Conservation (phyloP, 2,888 invertebrate genomes). For the Prenolepis imparis region DNA sequence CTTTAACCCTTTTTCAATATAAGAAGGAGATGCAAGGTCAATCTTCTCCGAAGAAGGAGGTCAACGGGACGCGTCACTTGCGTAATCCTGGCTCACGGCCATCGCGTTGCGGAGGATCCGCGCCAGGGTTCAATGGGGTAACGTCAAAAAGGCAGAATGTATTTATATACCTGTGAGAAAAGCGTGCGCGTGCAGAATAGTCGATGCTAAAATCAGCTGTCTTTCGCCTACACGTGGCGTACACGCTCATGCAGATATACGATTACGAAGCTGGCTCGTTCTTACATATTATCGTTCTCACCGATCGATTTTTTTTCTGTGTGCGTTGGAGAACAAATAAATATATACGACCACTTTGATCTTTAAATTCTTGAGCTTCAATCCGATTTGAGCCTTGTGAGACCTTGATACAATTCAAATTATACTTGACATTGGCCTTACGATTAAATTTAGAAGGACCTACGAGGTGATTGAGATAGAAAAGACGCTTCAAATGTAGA, state of each 20-base stretch:
- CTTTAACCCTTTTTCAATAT: constrained; percentile 49
- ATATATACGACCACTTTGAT: background rate
- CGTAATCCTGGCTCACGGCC: constrained; percentile 84
- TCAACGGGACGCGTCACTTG: constrained; percentile 81
- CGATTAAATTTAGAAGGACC: background rate
- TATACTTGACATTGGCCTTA: constrained; percentile 50
- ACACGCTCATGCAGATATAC: background rate
- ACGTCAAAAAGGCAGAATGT: constrained; percentile 79
- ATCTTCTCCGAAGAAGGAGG: constrained; percentile 81
- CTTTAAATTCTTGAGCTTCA: constrained; percentile 25
- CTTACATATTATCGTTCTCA: background rate
- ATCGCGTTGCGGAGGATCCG: constrained; percentile 76
- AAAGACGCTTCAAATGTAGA: background rate
- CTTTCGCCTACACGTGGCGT: constrained; percentile 46
- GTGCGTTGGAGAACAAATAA: background rate
- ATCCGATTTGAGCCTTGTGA: background rate
- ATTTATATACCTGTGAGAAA: constrained; percentile 81
- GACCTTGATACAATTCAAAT: constrained; percentile 29
- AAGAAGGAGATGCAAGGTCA: constrained; percentile 83
- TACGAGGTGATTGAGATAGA: background rate
- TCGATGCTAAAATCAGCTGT: constrained; percentile 79
- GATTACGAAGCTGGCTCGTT: background rate
- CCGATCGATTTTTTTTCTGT: background rate
- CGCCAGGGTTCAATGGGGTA: constrained; percentile 86
- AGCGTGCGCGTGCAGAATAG: constrained; percentile 75